Conservation (phyloP, 2,888 invertebrate genomes). For the Spilarctia lutea region DNA sequence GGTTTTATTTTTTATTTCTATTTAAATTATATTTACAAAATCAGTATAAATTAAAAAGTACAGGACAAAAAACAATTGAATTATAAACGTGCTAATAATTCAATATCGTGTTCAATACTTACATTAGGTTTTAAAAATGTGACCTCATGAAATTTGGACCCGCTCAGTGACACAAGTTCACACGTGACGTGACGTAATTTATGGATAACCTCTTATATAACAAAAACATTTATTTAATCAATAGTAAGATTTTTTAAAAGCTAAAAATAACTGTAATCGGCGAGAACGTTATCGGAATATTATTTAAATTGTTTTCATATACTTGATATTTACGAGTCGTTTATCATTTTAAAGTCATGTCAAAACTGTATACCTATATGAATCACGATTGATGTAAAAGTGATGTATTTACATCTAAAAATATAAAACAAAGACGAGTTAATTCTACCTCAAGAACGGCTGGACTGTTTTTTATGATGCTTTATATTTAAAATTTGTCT, state of each 20-base stretch:
- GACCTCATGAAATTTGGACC: background rate
- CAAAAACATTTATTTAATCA: background rate
- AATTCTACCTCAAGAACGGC: too few species aligned
- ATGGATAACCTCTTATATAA: background rate
- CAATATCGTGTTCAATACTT: too few species aligned
- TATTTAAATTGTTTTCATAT: constrained; percentile 19
- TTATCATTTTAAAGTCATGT: constrained; percentile 40
- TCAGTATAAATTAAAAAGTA: too few species aligned
- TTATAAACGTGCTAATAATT: too few species aligned
- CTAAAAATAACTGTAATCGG: constrained; percentile 23
- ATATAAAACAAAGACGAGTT: background rate
- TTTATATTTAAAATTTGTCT: too few species aligned
- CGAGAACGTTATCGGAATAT: constrained; percentile 19
- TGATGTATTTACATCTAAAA: background rate
- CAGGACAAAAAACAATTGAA: too few species aligned
- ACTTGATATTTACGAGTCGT: background rate
- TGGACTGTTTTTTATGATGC: too few species aligned
- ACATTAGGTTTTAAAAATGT: too few species aligned
- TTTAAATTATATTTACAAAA: too few species aligned
- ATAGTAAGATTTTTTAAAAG: background rate
- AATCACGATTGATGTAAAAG: background rate
- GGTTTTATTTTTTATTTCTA: too few species aligned
- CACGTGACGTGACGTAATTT: background rate
- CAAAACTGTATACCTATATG: constrained; percentile 7
- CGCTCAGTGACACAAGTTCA: too few species aligned